Conservation (phyloP, 92 coral and sea anemone genomes). For the Micromussa lordhowensis region DNA sequence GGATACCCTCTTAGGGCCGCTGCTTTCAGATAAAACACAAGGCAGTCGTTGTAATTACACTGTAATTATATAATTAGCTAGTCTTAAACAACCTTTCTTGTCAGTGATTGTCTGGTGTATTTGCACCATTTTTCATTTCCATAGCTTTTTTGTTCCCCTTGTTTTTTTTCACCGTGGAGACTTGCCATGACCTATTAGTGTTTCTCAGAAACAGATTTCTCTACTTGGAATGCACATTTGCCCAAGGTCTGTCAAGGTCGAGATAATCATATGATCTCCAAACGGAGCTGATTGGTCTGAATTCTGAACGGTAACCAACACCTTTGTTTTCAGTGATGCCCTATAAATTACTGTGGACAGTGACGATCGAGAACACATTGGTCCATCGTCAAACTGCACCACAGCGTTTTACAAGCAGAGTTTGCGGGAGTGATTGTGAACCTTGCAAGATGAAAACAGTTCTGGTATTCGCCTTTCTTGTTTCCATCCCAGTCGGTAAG, state of each 20-base stretch:
- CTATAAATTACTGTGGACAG: background rate
- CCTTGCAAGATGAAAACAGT: background rate
- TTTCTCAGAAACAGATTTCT: background rate
- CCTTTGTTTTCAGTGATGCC: background rate
- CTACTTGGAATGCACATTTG: background rate
- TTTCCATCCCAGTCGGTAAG: background rate
- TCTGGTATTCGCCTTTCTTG: background rate
- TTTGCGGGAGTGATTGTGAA: background rate
- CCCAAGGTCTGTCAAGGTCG: background rate
- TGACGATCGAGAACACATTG: background rate
- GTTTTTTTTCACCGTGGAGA: background rate
- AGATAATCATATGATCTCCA: background rate
- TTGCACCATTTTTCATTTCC: background rate
- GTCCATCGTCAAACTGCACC: background rate
- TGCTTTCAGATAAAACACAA: background rate
- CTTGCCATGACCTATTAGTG: background rate
- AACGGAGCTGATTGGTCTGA: background rate
- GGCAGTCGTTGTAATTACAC: background rate
- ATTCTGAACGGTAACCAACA: background rate
- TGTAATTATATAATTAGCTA: too few species aligned
- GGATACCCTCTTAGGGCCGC: background rate
- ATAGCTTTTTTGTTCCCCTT: background rate
- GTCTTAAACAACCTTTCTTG: too few species aligned
- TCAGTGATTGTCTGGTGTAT: background rate
- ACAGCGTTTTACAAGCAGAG: background rate